Base-by-base conservation (phyloP, 2,888 invertebrate species). In the Aspidiotus destructor region DNA sequence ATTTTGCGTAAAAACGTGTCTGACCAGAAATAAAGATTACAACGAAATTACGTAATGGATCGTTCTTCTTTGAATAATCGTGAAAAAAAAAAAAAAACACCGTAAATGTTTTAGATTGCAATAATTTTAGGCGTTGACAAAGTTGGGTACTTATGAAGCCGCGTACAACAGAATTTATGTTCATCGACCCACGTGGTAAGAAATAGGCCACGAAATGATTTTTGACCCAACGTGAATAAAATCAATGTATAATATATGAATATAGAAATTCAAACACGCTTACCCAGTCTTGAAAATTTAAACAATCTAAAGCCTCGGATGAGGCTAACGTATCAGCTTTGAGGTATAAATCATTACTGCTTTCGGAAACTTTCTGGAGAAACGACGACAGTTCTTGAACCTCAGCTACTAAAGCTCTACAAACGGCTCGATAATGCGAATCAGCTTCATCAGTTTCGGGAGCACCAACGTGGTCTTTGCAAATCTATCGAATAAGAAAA, bases 281-380 rank as follows among this genome's bases (percentile, higher is more conserved):
- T 80, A 92, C 92, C 94, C 95, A 95, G 80, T 95, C 94, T 73
- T 86, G 86, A 77, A 92, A 88, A 77, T 89, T 86, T 75, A 95
- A 81, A 75, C 88, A 87, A 75, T 89, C 89, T 65, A 94, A 82
- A 9, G 69, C 70, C 74, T 88, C 87, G 74, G 84, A 83, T 65
- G 86, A 84, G 69, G 80, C 81, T 61, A 80, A 78, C 70, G 80
- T 81, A 76, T 85, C 84, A 73, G 84, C 84, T 60, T 84, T 82
- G 2, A 83, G 81, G 74, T 83, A 81, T 74, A 86, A 79, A 75
- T 82, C 83, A 70, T 86, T 81, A 62, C 85, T 86, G 74, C 88
- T 88, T 72, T 78, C 77, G 70, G 86, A 83, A 69, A 96, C 92
- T 78, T 88, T 86, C 75, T 91, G 88, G 73, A 96, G 83, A 82